Evolutionary conservation across 2,113 vertebrate genomes (phyloP).

Genomic region (Ctenomys sociabilis): DNA sequence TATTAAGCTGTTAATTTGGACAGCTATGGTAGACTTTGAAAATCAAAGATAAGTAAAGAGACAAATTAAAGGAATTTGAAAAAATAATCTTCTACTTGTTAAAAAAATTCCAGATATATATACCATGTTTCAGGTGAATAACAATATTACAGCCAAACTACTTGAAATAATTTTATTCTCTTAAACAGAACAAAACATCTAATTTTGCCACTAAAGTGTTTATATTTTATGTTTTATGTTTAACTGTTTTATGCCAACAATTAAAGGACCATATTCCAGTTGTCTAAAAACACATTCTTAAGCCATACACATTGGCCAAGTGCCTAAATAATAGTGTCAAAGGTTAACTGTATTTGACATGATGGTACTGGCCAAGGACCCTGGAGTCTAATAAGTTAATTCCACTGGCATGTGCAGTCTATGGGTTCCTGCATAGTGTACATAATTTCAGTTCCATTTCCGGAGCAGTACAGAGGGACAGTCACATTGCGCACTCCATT

Average conservation of each 20-base stretch:
- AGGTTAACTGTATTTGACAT: conserved; percentile 7
- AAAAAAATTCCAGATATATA: conserved; percentile 16
- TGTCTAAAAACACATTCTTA: neutral
- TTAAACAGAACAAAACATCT: conserved; percentile 55
- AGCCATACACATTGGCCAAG: conserved; percentile 2
- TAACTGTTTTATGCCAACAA: neutral
- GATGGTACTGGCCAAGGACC: neutral
- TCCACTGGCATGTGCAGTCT: conserved; percentile 98
- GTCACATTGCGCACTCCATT: conserved; percentile 92
- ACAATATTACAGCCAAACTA: conserved; percentile 13
- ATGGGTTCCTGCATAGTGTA: conserved; percentile 94
- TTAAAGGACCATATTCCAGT: neutral
- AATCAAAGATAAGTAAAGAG: neutral
- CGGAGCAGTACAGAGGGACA: conserved; percentile 93
- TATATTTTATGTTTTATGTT: conserved; percentile 31
- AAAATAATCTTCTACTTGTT: conserved; percentile 20
- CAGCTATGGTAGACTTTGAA: neutral
- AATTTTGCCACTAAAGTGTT: neutral
- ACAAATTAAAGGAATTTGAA: conserved; percentile 35
- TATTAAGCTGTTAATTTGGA: conserved; percentile 53
- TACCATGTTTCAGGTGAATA: neutral
- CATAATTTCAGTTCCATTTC: conserved; percentile 93
- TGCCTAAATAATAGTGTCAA: conserved; percentile 50
- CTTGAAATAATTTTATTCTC: conserved; percentile 44
- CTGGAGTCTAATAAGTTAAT: conserved; percentile 82